phyloP scores from a whole-genome alignment of 2,888 invertebrate genomes.

The Oscheius myriophilus region DNA sequence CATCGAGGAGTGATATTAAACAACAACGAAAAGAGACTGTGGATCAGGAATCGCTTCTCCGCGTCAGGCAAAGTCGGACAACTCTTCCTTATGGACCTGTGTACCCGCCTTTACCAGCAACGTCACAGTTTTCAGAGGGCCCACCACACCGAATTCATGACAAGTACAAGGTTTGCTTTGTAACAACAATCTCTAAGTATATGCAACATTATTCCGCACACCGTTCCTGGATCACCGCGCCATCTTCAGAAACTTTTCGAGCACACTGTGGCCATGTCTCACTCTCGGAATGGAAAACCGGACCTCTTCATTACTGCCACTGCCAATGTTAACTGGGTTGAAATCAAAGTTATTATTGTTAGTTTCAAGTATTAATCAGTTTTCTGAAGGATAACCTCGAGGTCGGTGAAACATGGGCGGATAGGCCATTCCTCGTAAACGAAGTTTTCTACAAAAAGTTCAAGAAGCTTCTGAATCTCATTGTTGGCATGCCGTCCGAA shows the following conservation, averaged over 20 bases:
- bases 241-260: conserved; percentile 1
- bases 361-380: neutral
- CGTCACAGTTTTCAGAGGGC: neutral
- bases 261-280: conserved; percentile 4
- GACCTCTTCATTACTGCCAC: conserved; percentile 29
- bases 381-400: neutral
- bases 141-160: neutral
- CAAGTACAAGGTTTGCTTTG: neutral
- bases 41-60: neutral
- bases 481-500: neutral
- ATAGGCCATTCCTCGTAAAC: conserved; percentile 25
- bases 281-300: conserved; percentile 5
- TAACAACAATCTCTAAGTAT: neutral
- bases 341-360: conserved; percentile 3
- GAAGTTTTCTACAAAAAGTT: conserved; percentile 6
- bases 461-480: conserved; percentile 8
- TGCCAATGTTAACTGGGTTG: conserved; percentile 18
- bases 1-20: too few species aligned
- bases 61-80: neutral
- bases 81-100: neutral
- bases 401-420: conserved; percentile 4
- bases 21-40: neutral
- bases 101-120: neutral
- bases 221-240: conserved; percentile 1
- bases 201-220: neutral